phyloP scores from a whole-genome alignment of 2,797 vertebrate genomes.

The Acipenser transmontanus region DNA sequence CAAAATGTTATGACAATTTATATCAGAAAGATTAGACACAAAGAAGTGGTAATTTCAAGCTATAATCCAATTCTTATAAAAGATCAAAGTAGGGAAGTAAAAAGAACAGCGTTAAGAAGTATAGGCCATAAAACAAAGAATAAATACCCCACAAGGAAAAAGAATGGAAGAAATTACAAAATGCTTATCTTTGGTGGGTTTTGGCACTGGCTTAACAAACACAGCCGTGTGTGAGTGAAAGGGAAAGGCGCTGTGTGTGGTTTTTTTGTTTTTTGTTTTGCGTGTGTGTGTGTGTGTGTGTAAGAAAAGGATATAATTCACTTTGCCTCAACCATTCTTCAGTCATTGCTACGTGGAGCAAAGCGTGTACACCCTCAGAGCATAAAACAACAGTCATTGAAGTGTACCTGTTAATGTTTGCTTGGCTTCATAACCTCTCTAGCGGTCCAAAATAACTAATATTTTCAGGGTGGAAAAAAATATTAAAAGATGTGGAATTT shows the following conservation, averaged over 20 bases:
- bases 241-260: background rate
- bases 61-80: background rate
- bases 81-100: background rate
- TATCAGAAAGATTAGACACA: slow-evolving; percentile 4
- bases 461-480: background rate
- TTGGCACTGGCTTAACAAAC: slow-evolving; percentile 36
- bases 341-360: slow-evolving; percentile 28
- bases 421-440: slow-evolving; percentile 32
- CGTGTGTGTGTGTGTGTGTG: slow-evolving; percentile 24
- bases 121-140: slow-evolving; percentile 31
- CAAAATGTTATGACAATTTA: slow-evolving; percentile 1
- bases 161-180: slow-evolving; percentile 49
- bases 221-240: slow-evolving; percentile 17
- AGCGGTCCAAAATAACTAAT: slow-evolving; percentile 34
- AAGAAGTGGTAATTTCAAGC: background rate
- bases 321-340: slow-evolving; percentile 18
- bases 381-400: slow-evolving; percentile 44
- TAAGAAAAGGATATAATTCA: slow-evolving; percentile 22
- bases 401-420: slow-evolving; percentile 48
- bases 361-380: slow-evolving; percentile 26
- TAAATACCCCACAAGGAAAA: slow-evolving; percentile 24
- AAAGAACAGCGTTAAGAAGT: slow-evolving; percentile 34
- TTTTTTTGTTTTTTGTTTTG: slow-evolving; percentile 9
- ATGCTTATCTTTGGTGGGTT: slow-evolving; percentile 39
- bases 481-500: slow-evolving; percentile 54